A percentile compares a stretch with the other conserved stretches of the same genome.
phyloP scores from a whole-genome alignment of 2,888 invertebrate species.

The Mimumesa dahlbomi region DNA sequence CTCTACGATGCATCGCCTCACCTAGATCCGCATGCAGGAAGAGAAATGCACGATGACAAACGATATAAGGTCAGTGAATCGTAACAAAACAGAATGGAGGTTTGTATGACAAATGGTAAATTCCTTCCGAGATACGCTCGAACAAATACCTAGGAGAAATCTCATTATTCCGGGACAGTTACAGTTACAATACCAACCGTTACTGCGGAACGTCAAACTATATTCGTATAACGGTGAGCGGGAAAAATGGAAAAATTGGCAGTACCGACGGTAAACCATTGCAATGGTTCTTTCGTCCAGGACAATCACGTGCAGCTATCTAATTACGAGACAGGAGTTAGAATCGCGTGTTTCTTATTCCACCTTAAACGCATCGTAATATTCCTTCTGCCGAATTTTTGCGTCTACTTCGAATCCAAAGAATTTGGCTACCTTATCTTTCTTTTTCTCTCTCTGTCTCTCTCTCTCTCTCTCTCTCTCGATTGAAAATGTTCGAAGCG shows the following conservation, averaged over 20 bases:
- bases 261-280: not conserved
- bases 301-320: no score
- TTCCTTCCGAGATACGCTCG: not conserved
- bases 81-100: not conserved
- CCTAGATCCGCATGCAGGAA: no score
- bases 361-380: not conserved
- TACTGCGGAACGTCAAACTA: conserved; percentile 51
- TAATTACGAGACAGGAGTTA: no score
- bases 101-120: not conserved
- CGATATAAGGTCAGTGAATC: not conserved
- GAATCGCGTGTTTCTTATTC: not conserved
- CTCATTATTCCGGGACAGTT: conserved; percentile 22
- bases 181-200: conserved; percentile 60
- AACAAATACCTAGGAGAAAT: conserved; percentile 13
- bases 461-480: no score
- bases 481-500: not conserved
- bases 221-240: conserved; percentile 55
- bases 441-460: no score
- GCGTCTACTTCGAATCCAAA: no score
- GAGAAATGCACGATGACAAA: not conserved
- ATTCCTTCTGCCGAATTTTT: no score
- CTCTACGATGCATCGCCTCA: no score
- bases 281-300: no score
- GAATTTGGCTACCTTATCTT: no score
- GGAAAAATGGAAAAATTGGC: conserved; percentile 33